A percentile compares a stretch with the other conserved stretches of the same genome.
These are phyloP conservation scores for Rhopalosiphum maidis DNA, from an alignment of 1,140 invertebrate genomes.

Conservation along the genomic window DNA sequence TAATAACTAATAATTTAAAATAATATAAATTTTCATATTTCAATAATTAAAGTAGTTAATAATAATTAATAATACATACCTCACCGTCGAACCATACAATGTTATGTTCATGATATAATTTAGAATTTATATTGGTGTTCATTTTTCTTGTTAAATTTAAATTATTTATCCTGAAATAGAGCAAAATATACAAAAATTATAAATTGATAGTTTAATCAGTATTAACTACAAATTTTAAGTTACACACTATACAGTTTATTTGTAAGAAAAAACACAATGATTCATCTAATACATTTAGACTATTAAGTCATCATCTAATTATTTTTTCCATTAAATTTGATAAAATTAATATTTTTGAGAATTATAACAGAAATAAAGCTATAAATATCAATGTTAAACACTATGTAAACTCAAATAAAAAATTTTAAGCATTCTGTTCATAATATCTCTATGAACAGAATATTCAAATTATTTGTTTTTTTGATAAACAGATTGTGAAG, in stretches of 20 bases:
- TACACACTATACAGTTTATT: neutral
- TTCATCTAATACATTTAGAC: neutral
- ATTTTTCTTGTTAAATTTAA: slow-evolving; percentile 19
- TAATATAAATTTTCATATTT: neutral
- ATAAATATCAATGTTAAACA: neutral
- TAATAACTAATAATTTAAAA: too few relatives aligned
- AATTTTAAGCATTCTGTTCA: neutral
- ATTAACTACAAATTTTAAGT: neutral
- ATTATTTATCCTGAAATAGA: neutral
- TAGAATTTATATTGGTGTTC: neutral
- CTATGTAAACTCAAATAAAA: neutral
- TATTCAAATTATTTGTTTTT: neutral
- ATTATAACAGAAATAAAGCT: neutral
- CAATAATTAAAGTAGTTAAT: neutral
- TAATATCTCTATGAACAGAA: neutral
- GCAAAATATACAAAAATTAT: neutral
- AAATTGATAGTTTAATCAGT: neutral
- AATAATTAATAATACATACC: slow-evolving; percentile 32
- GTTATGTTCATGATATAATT: neutral
- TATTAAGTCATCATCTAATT: neutral
- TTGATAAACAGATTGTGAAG: too few relatives aligned
- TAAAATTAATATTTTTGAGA: neutral
- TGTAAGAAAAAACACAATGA: neutral
- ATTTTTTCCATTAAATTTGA: neutral
- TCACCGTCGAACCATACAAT: slow-evolving; percentile 54